These are phyloP conservation scores for Cosmopolites sordidus DNA, from an alignment of 2,888 invertebrate species.

Conservation along the genomic window DNA sequence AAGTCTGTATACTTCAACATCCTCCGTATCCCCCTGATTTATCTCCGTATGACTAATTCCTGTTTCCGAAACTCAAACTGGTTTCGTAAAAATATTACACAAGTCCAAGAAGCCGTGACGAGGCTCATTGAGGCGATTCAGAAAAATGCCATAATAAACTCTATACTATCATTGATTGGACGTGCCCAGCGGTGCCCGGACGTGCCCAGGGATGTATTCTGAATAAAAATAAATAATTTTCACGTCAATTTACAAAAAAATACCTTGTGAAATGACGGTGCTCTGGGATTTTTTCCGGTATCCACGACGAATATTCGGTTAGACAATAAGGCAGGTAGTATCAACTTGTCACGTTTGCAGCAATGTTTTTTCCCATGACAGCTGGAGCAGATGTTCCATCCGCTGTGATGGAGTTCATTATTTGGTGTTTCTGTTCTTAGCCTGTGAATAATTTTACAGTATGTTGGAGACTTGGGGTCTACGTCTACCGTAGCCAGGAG, in stretches of 20 bases:
- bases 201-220: too few species aligned
- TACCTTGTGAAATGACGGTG: constrained; percentile 72
- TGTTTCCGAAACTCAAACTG: too few species aligned
- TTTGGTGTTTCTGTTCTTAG: constrained; percentile 70
- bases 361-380: constrained; percentile 51
- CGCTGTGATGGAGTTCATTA: constrained; percentile 93
- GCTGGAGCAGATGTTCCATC: constrained; percentile 97
- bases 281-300: constrained; percentile 65
- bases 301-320: constrained; percentile 83
- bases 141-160: too few species aligned
- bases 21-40: too few species aligned
- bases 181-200: too few species aligned
- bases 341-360: constrained; percentile 66
- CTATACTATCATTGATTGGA: too few species aligned
- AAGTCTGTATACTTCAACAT: too few species aligned
- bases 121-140: too few species aligned
- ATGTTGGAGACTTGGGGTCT: constrained; percentile 80
- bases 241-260: too few species aligned
- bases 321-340: constrained; percentile 78
- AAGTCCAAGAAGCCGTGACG: too few species aligned
- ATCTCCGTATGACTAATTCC: too few species aligned
- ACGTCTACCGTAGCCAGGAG: constrained; percentile 89
- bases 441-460: constrained; percentile 83
- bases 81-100: too few species aligned
- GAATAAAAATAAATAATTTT: neutral